These are phyloP conservation scores for Steinernema carpocapsae DNA, from an alignment of 2,888 invertebrate species.

Conservation along the genomic window DNA sequence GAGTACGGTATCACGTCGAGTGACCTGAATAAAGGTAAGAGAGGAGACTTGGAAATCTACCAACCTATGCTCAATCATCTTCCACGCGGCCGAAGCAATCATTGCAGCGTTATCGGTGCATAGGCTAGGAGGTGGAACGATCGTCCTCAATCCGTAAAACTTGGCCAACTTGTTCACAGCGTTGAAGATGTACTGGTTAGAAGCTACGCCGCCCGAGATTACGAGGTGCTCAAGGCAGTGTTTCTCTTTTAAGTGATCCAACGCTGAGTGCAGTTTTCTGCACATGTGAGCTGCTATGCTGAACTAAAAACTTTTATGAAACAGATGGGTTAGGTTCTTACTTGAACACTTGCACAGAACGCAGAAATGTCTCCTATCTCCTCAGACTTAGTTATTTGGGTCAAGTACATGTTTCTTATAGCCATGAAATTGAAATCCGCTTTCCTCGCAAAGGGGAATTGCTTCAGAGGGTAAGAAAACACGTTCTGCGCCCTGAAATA, in stretches of 20 bases:
- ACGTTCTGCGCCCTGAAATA: not conserved
- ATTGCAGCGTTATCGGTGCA: constrained; percentile 98
- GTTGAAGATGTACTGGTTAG: constrained; percentile 54
- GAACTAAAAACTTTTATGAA: not conserved
- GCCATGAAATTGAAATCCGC: constrained; percentile 48
- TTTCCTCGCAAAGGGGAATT: constrained; percentile 20
- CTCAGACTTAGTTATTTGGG: not conserved
- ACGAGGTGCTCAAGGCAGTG: constrained; percentile 44
- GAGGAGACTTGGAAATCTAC: not conserved
- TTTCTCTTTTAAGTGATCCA: constrained; percentile 39
- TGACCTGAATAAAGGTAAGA: not conserved
- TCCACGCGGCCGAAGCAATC: constrained; percentile 82
- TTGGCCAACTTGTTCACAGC: constrained; percentile 48
- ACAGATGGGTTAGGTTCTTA: not conserved
- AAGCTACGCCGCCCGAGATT: constrained; percentile 65
- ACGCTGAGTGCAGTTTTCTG: constrained; percentile 41
- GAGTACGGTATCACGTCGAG: constrained; percentile 31
- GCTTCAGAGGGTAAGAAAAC: constrained; percentile 18
- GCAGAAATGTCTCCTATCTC: constrained; percentile 39
- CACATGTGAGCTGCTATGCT: constrained; percentile 48
- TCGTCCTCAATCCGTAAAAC: constrained; percentile 41
- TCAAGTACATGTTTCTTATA: constrained; percentile 39
- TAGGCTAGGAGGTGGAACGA: constrained; percentile 80
- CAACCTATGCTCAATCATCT: constrained; percentile 43
- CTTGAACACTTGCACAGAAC: constrained; percentile 74